Conservation (phyloP, 2,888 invertebrate species). For the Eilema sororculum region DNA sequence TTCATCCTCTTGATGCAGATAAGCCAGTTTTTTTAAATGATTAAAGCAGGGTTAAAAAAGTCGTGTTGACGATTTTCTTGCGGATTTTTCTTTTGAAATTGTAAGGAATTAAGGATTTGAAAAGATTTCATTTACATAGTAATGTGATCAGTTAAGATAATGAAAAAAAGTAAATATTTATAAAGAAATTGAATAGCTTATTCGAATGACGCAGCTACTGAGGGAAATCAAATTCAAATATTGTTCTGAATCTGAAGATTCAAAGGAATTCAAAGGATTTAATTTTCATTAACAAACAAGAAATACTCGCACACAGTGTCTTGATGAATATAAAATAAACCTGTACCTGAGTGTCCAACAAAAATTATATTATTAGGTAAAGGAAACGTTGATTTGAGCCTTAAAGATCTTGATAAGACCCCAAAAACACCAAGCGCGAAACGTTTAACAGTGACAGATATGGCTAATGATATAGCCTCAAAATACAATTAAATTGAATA, state of each 20-base stretch:
- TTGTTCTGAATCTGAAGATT: background rate
- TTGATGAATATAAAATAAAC: too few species aligned
- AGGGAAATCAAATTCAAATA: background rate
- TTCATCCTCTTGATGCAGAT: conserved; percentile 35
- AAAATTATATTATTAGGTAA: too few species aligned
- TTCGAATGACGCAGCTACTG: background rate
- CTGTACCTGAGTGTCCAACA: too few species aligned
- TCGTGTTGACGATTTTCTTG: conserved; percentile 10
- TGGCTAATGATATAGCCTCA: too few species aligned
- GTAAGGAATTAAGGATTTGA: conserved; percentile 8
- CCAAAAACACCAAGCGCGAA: too few species aligned
- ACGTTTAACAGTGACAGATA: too few species aligned
- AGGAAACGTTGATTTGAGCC: too few species aligned
- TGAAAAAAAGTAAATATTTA: conserved; percentile 5
- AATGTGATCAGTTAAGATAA: conserved; percentile 9
- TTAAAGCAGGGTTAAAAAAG: conserved; percentile 17
- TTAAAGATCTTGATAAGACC: too few species aligned
- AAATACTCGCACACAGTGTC: background rate
- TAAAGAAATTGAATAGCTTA: background rate
- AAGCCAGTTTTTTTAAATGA: conserved; percentile 33
- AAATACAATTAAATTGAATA: background rate
- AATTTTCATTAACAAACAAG: background rate
- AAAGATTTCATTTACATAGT: conserved; percentile 15
- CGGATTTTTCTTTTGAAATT: conserved; percentile 15
- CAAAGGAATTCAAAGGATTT: background rate